phyloP scores from a whole-genome alignment of 2,888 invertebrate species.

The Latrodectus hesperus region DNA sequence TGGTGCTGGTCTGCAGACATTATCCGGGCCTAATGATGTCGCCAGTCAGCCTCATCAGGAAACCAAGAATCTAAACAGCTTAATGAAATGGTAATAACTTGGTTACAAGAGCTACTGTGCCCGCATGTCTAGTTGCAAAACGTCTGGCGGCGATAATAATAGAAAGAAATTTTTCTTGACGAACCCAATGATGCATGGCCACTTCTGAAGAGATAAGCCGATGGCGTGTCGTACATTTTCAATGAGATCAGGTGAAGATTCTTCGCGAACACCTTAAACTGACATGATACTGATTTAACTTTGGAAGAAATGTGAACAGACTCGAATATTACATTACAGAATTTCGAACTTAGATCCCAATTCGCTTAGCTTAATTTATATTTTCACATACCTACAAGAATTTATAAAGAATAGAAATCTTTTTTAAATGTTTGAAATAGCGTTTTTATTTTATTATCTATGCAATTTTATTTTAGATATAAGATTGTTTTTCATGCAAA shows the following conservation, averaged over 20 bases:
- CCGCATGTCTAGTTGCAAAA: constrained; percentile 41
- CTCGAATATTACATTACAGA: no score
- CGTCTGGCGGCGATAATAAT: constrained; percentile 21
- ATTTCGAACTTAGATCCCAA: no score
- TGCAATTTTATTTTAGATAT: no score
- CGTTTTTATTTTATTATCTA: no score
- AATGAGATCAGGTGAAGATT: constrained; percentile 25
- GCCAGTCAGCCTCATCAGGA: constrained; percentile 51
- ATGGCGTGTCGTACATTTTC: constrained; percentile 38
- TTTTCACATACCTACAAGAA: no score
- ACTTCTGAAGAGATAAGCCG: constrained; percentile 41
- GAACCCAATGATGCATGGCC: constrained; percentile 41
- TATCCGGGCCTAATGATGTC: constrained; percentile 26
- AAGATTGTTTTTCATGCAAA: no score
- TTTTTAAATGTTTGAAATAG: no score
- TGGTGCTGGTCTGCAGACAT: constrained; percentile 17
- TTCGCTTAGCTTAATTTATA: no score
- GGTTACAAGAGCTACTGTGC: constrained; percentile 61
- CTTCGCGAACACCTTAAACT: no score
- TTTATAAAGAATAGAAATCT: no score
- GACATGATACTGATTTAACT: no score
- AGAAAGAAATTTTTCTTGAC: constrained; percentile 28
- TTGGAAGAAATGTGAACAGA: no score
- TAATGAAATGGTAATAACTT: constrained; percentile 68
- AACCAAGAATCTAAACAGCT: constrained; percentile 39